Percentiles rank a stretch among this genome's conserved stretches.
Conservation (phyloP, 2,113 vertebrate genomes). For the Nerophis lumbriciformis region DNA sequence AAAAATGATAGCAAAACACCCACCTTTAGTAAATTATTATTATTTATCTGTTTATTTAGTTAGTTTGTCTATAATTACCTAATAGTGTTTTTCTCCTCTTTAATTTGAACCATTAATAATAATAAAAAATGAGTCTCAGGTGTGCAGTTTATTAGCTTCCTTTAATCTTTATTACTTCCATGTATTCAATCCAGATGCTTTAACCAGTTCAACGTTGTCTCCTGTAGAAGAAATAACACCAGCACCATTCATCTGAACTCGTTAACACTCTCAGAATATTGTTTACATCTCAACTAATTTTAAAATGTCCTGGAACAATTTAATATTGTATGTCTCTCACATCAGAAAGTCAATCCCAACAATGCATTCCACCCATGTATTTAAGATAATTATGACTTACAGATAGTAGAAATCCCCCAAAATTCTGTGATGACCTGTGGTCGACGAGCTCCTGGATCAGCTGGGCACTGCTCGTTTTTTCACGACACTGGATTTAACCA, state of each 20-base stretch:
- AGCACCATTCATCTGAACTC: not conserved
- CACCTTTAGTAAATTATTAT: not conserved
- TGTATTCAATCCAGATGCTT: conserved; percentile 2
- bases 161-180: not conserved
- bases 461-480: too few relatives aligned
- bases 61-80: not conserved
- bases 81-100: not conserved
- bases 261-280: not conserved
- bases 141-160: not conserved
- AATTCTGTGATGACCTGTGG: too few relatives aligned
- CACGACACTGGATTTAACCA: too few relatives aligned
- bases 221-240: not conserved
- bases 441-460: too few relatives aligned
- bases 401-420: too few relatives aligned
- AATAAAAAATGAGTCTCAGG: not conserved
- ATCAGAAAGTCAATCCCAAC: too few relatives aligned
- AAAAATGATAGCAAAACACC: not conserved
- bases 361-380: too few relatives aligned
- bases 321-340: too few relatives aligned
- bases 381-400: too few relatives aligned
- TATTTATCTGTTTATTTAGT: not conserved
- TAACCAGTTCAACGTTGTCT: not conserved
- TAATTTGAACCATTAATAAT: conserved; percentile 1
- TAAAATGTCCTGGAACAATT: too few relatives aligned
- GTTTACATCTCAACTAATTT: too few relatives aligned